Evolutionary conservation across 2,888 invertebrate genomes (phyloP).

Genomic region (Tineola bisselliella): DNA sequence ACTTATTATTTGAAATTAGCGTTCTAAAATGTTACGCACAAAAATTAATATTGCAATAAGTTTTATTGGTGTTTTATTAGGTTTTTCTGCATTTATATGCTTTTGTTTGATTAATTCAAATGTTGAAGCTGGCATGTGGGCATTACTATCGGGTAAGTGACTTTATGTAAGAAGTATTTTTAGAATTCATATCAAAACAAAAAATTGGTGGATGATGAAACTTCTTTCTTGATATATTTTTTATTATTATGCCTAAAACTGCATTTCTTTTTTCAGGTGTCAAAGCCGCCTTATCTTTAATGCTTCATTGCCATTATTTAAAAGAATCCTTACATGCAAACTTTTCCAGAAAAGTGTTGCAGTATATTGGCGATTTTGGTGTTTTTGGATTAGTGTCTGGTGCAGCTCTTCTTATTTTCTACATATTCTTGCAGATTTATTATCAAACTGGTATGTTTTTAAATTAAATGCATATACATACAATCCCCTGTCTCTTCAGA

Average conservation of each 20-base stretch:
- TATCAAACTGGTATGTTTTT: constrained; percentile 45
- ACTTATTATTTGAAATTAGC: no score
- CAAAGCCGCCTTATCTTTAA: constrained; percentile 41
- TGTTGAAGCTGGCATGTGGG: constrained; percentile 60
- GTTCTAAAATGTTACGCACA: constrained; percentile 37
- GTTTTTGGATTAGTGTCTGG: constrained; percentile 58
- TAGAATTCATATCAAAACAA: background rate
- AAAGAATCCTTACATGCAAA: constrained; percentile 55
- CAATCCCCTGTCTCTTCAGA: no score
- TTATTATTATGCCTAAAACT: no score
- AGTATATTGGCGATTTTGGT: constrained; percentile 57
- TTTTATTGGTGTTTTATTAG: constrained; percentile 42
- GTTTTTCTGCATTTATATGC: constrained; percentile 55
- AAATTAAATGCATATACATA: background rate
- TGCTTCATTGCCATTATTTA: constrained; percentile 52
- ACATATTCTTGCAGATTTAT: constrained; percentile 49
- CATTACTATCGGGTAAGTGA: constrained; percentile 50
- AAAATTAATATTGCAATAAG: constrained; percentile 52
- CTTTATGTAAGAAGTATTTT: background rate
- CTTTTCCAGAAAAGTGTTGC: constrained; percentile 55
- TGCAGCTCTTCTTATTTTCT: constrained; percentile 50
- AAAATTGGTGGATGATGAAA: no score
- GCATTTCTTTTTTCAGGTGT: constrained; percentile 32
- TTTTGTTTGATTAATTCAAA: constrained; percentile 58
- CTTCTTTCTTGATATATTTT: no score